Base-by-base conservation (phyloP, 2,888 invertebrate species). In the Netelia virgata region DNA sequence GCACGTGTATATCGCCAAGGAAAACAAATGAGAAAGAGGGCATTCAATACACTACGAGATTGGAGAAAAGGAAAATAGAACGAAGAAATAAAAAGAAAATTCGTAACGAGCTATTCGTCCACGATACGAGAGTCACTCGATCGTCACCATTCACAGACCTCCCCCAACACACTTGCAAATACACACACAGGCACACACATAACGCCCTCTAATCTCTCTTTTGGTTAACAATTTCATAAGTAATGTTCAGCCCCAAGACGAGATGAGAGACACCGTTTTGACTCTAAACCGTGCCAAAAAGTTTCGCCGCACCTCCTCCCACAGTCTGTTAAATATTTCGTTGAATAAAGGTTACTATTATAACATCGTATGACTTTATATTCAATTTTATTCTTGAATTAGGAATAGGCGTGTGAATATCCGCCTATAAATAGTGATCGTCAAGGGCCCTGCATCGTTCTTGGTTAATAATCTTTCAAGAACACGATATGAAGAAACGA, bases 241-340 rank as follows among this genome's bases (percentile, higher is more conserved):
- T 10, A 47, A 47, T 47, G 55, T 78, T 83, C 57, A 64, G 76
- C 64, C 53, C 81, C 73, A 64, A 68, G 57, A 72, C 8, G 50
- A 23, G 28, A 9, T 36, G 14, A 28, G 70, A 79, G 79, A 87
- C 83, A 81, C 73, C 76, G 55, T 79, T 64, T 63, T 55, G 23
- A 72, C 64, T 79, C 55, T 77, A 75, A 86, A 84, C 81, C 80
- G 85, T 86, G 85, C 88, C 86, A 87, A 86, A 36, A n/a, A 86
- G 88, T 89, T 87, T 89, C 88, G 88, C 86, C 87, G 84, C 87
- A 88, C 82, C 87, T 89, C 86, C 86, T 86, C 87, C 87, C 87
- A 87, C 87, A 88, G 89, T 91, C 90, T 91, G 91, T 91, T 91
- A 90, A 83, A 89, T 90, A 90, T 91, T 91, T 86, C 89, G 90